A percentile compares a stretch with the other conserved stretches of the same genome.
These are phyloP conservation scores for Mormyrus iriodes DNA, from an alignment of 2,113 vertebrate species.

Conservation along the genomic window DNA sequence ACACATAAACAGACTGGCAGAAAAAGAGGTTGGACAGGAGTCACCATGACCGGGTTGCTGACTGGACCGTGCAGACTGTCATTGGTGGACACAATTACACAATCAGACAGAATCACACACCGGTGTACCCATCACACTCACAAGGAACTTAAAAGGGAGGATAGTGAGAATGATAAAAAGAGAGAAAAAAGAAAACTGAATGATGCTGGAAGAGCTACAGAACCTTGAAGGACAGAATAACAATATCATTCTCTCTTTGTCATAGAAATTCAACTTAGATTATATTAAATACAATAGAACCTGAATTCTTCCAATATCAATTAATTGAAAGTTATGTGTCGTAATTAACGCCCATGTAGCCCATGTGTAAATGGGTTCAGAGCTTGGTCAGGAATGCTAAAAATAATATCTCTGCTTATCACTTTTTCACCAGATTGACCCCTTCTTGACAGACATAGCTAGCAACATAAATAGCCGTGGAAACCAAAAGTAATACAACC, in stretches of 20 bases:
- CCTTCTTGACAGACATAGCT: neutral
- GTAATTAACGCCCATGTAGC: neutral
- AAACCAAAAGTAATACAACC: neutral
- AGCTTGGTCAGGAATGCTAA: neutral
- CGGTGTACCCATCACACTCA: neutral
- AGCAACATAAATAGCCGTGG: neutral
- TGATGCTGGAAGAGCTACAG: neutral
- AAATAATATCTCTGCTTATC: neutral
- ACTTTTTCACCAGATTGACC: neutral
- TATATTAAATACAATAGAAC: neutral
- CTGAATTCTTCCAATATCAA: neutral
- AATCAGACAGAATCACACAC: neutral
- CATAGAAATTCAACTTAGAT: neutral
- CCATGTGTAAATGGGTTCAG: neutral
- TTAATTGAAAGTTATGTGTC: neutral
- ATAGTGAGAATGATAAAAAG: neutral
- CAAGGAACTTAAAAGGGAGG: neutral
- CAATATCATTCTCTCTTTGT: neutral
- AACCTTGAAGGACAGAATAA: conserved; percentile 1
- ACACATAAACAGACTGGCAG: neutral
- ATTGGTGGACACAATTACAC: neutral
- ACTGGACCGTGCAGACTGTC: neutral
- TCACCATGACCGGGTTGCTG: neutral
- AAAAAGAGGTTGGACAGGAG: neutral
- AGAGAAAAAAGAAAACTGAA: neutral